Conservation (phyloP, 2,113 vertebrate species). For the Myrmophylax atrothorax region DNA sequence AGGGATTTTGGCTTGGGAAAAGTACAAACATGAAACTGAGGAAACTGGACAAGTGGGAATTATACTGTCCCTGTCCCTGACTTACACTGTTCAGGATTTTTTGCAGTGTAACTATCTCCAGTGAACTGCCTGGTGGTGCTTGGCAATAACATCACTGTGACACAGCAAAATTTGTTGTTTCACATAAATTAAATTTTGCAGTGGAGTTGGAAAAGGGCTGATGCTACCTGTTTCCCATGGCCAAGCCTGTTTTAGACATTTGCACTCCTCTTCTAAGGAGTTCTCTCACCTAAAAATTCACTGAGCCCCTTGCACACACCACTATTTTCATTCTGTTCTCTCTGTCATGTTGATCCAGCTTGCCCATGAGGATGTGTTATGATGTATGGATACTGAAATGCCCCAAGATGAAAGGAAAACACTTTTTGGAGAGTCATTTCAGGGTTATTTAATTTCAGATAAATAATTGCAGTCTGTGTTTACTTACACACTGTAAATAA, state of each 20-base stretch:
- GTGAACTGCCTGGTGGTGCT: background rate
- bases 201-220: background rate
- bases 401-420: background rate
- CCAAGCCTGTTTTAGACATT: background rate
- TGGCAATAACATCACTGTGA: background rate
- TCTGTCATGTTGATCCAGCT: background rate
- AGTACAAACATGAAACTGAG: background rate
- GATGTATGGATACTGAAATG: background rate
- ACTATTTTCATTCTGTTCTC: background rate
- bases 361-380: background rate
- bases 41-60: background rate
- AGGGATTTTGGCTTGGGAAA: background rate
- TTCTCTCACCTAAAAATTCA: background rate
- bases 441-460: background rate
- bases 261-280: background rate
- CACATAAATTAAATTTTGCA: background rate
- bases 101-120: background rate
- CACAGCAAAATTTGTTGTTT: background rate
- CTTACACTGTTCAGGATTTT: background rate
- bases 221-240: background rate
- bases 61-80: background rate
- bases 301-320: background rate
- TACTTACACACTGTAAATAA: background rate
- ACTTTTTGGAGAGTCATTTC: background rate
- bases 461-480: background rate